Conservation (phyloP, 2,113 vertebrate species). For the Origma solitaria region DNA sequence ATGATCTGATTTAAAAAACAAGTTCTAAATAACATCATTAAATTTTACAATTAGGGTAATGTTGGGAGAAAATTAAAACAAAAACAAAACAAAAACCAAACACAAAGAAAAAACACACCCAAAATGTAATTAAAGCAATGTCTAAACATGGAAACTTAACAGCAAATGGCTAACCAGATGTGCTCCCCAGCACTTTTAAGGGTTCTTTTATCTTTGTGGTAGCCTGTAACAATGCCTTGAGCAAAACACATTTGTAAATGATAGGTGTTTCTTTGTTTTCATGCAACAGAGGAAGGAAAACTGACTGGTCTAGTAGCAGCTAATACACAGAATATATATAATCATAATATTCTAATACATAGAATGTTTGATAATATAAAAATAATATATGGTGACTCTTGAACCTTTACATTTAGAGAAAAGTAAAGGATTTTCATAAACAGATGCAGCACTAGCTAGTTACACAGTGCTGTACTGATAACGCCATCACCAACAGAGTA, state of each 20-base stretch:
- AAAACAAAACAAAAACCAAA: neutral
- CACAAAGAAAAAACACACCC: neutral
- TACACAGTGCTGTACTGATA: neutral
- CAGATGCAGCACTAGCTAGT: neutral
- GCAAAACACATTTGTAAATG: slow-evolving; percentile 17
- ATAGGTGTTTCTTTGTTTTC: slow-evolving; percentile 11
- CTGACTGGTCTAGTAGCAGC: neutral
- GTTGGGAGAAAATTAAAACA: neutral
- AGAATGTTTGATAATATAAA: neutral
- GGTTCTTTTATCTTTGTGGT: slow-evolving; percentile 51
- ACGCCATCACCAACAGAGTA: neutral
- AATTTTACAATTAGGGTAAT: slow-evolving; percentile 58
- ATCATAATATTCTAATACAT: neutral
- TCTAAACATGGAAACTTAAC: slow-evolving; percentile 26
- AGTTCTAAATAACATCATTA: slow-evolving; percentile 64
- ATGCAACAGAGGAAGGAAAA: neutral
- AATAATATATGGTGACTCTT: neutral
- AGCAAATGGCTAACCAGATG: slow-evolving; percentile 58
- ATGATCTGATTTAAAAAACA: neutral
- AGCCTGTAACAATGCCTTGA: slow-evolving; percentile 65
- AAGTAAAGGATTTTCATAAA: neutral
- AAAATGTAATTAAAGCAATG: slow-evolving; percentile 71
- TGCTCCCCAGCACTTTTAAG: slow-evolving; percentile 29
- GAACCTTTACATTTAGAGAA: neutral
- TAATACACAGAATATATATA: neutral